These are phyloP conservation scores for Hafferia zeledoni DNA, from an alignment of 2,797 vertebrate genomes.

Conservation along the genomic window DNA sequence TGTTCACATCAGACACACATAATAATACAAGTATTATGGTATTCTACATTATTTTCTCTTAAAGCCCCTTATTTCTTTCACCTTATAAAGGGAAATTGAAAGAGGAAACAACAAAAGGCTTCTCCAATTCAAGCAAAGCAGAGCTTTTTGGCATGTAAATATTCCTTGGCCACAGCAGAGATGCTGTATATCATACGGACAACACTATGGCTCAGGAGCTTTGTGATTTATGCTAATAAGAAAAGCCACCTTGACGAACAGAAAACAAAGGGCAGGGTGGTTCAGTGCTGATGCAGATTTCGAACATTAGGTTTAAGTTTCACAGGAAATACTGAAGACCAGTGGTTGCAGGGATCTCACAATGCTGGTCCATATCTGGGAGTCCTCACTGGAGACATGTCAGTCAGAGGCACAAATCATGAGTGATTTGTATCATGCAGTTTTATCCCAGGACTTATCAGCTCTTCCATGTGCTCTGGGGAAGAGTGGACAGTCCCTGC, in stretches of 20 bases:
- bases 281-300: conserved; percentile 30
- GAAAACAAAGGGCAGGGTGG: conserved; percentile 40
- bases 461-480: background rate
- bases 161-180: background rate
- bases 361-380: background rate
- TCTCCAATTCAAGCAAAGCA: background rate
- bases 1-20: background rate
- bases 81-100: background rate
- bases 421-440: background rate
- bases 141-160: background rate
- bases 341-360: conserved; percentile 33
- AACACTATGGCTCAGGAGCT: background rate
- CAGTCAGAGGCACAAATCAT: conserved; percentile 29
- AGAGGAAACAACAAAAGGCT: background rate
- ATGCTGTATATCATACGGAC: background rate
- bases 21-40: background rate
- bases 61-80: background rate
- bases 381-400: background rate
- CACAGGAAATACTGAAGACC: conserved; percentile 53
- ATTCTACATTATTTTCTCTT: background rate
- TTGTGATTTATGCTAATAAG: conserved; percentile 54
- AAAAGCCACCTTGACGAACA: conserved; percentile 55
- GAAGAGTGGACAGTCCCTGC: background rate
- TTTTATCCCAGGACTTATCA: background rate
- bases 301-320: conserved; percentile 58